Conservation (phyloP, 2,113 vertebrate species). For the Myotis yumanensis region DNA sequence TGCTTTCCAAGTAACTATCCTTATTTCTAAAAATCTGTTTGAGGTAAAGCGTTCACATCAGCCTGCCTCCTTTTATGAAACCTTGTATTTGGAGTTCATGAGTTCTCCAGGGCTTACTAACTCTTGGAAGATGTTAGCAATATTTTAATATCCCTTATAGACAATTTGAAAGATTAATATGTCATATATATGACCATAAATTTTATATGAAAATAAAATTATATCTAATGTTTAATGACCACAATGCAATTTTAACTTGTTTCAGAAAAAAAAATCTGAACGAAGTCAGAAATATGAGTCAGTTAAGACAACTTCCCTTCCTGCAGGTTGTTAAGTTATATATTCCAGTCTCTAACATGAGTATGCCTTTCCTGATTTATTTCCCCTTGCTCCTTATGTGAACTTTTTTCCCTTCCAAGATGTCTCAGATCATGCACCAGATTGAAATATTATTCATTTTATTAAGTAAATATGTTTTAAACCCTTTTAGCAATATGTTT, state of each 20-base stretch:
- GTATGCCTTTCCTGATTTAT: not conserved
- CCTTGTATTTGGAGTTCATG: not conserved
- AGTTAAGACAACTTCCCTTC: not conserved
- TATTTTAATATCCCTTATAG: not conserved
- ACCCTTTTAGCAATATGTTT: not conserved
- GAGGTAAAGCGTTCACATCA: not conserved
- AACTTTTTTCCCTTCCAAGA: not conserved
- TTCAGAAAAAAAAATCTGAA: not conserved
- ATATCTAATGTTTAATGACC: not conserved
- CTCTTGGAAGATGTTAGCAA: not conserved
- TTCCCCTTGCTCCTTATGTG: not conserved
- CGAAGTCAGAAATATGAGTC: not conserved
- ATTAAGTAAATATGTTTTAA: not conserved
- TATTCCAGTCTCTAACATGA: not conserved
- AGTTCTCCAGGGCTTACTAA: not conserved
- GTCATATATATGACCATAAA: not conserved
- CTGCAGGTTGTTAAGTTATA: not conserved
- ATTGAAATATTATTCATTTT: not conserved
- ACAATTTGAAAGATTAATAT: not conserved
- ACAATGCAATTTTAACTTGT: not conserved
- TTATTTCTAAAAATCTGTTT: conserved; percentile 40
- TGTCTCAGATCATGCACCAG: not conserved
- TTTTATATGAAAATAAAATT: not conserved
- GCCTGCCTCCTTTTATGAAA: not conserved
- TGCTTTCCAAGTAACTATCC: not conserved